Evolutionary conservation across 92 coral and sea anemone genomes (phyloP), one percentile per base, ranked within the genome.

Genomic region (Palythoa grandiflora): DNA sequence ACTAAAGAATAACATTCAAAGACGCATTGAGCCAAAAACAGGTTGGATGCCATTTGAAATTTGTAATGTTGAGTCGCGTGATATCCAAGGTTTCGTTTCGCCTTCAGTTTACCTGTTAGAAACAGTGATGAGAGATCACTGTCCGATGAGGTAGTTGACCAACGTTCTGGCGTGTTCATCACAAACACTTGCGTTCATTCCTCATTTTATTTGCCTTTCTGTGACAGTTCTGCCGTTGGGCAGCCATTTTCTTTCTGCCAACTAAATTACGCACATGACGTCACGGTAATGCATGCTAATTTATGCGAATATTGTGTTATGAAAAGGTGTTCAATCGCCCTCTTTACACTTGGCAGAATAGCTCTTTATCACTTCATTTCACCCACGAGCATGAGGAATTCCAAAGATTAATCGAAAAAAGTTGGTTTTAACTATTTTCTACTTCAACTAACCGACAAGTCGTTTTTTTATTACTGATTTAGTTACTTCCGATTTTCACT

Each of bases 111-210:
- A 97, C 99, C 99, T 95, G 96, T 85, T 76, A 89, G 88, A 63
- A 93, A 91, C 70, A 95, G 85, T 80, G 98, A 97, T 15, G 99
- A 97, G 72, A 97, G 91, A 63, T 97, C 99, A 78, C 99, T 97
- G 86, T 97, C 99, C 85, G 99, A 97, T 66, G 99, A 97, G 90
- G 99, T 98, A 73, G 98, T 97, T 65, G 99, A 97, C 99, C 99
- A 97, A 88, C 99, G 92, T 88, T 97, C 99, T 77, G 99, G 94
- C 71, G 93, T 92, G 86, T 94, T 97, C 99, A 97, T 97, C 75
- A 84, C 88, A 83, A 70, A 89, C 75, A 77, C 90, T 88, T 91
- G 73, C 90, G 91, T 90, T 89, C 77, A 71, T 92, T 92, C 97
- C 94, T 94, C 90, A 94, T 90, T 95, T 94, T 92, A 80, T 93